These are phyloP conservation scores for Aurelia coerulea DNA, from an alignment of 30 jellyfish, hydroid and myxozoan species.

Conservation along the genomic window DNA sequence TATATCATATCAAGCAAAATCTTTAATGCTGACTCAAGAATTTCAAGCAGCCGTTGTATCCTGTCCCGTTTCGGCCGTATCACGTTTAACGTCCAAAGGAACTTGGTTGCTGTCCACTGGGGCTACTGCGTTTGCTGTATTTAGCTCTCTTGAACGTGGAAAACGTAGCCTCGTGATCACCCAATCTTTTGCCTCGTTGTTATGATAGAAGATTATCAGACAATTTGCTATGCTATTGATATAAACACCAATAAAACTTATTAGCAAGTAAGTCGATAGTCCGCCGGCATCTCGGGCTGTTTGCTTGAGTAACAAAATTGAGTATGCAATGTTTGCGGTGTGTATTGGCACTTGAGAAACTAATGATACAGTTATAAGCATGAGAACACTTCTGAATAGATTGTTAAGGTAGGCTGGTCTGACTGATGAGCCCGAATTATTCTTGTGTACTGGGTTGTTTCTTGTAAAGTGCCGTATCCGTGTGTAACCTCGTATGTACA, in stretches of 20 bases:
- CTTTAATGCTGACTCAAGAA: no score
- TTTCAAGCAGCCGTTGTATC: no score
- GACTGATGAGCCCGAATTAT: background rate
- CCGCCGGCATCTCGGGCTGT: no score
- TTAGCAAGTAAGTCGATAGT: no score
- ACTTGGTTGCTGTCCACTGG: no score
- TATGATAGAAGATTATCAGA: conserved; percentile 4
- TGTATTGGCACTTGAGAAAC: background rate
- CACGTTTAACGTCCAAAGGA: no score
- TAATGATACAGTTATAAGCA: background rate
- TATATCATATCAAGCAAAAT: no score
- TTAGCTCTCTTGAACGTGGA: background rate
- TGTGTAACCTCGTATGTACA: background rate
- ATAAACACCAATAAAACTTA: background rate
- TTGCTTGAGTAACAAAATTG: no score
- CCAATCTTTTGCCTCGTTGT: conserved; percentile 1
- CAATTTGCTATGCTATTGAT: background rate
- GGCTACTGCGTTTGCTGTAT: no score
- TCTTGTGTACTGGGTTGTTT: conserved; percentile 8
- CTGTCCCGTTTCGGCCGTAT: no score
- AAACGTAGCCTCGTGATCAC: background rate
- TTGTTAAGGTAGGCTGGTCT: conserved; percentile 5
- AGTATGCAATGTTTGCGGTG: no score
- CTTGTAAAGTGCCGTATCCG: background rate
- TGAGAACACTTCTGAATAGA: background rate